Conservation (phyloP, 2,888 invertebrate species). For the Chymomyza fuscimana region DNA sequence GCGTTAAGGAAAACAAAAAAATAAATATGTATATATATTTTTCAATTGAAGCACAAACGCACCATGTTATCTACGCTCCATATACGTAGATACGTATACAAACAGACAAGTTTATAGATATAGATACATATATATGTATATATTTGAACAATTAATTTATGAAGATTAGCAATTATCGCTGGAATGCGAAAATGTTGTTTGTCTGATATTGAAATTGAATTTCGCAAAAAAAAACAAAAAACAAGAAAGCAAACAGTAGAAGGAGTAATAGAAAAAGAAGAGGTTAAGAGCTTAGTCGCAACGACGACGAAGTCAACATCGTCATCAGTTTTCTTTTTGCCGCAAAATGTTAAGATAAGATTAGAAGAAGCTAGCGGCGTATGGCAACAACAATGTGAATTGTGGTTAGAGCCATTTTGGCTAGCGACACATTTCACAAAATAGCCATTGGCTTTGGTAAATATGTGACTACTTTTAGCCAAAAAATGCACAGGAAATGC, state of each 20-base stretch:
- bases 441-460: slow-evolving; percentile 53
- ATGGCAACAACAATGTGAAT: slow-evolving; percentile 50
- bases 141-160: slow-evolving; percentile 63
- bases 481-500: slow-evolving; percentile 72
- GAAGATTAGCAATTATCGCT: slow-evolving; percentile 69
- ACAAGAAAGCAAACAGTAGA: background rate
- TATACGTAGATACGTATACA: slow-evolving; percentile 10
- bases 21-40: slow-evolving; percentile 27
- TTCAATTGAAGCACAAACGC: slow-evolving; percentile 48
- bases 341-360: slow-evolving; percentile 52
- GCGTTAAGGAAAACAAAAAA: slow-evolving; percentile 48
- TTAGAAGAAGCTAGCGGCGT: slow-evolving; percentile 51
- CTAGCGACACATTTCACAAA: slow-evolving; percentile 42
- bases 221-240: slow-evolving; percentile 36
- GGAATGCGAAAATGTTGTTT: slow-evolving; percentile 68
- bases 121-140: background rate
- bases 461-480: slow-evolving; percentile 59
- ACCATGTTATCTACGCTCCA: slow-evolving; percentile 33
- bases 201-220: slow-evolving; percentile 68
- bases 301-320: slow-evolving; percentile 34
- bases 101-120: slow-evolving; percentile 19
- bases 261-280: background rate
- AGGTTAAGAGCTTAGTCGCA: slow-evolving; percentile 8
- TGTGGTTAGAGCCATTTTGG: slow-evolving; percentile 2
- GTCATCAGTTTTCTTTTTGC: slow-evolving; percentile 42